These are phyloP conservation scores for Acanthornis magna DNA, from an alignment of 2,797 vertebrate genomes.

Conservation along the genomic window DNA sequence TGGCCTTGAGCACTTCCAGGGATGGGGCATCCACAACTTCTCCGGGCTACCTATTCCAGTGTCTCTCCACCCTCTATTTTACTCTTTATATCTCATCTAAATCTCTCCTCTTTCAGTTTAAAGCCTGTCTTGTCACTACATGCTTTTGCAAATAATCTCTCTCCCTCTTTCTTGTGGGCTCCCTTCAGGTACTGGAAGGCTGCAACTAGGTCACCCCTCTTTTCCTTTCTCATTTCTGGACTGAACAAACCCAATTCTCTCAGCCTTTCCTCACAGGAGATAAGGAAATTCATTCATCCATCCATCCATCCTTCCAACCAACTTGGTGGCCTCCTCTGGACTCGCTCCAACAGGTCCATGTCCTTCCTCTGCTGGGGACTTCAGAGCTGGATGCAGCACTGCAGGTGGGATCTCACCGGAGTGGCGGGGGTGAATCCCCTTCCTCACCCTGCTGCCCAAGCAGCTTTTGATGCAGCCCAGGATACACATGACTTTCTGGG, in stretches of 20 bases:
- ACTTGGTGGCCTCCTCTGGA: neutral
- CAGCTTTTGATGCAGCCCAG: neutral
- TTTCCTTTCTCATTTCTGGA: neutral
- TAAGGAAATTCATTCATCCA: neutral
- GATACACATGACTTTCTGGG: neutral
- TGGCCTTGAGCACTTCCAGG: neutral
- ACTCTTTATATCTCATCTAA: neutral
- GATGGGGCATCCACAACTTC: neutral
- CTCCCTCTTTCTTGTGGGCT: neutral
- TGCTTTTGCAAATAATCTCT: neutral
- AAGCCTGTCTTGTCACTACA: neutral
- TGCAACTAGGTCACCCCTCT: neutral
- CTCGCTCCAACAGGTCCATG: neutral
- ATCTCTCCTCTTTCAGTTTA: neutral
- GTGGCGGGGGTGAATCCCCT: neutral
- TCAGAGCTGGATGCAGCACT: neutral
- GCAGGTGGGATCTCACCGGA: neutral
- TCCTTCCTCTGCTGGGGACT: neutral
- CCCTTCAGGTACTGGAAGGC: neutral
- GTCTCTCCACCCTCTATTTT: neutral
- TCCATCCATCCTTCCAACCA: neutral
- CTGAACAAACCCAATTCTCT: neutral
- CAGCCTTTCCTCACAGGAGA: neutral
- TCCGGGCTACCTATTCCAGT: neutral
- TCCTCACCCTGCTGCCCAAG: rapidly evolving